Evolutionary conservation across 2,888 invertebrate species (phyloP), one percentile per base, ranked within the genome.

Genomic region (Agrilus mali): DNA sequence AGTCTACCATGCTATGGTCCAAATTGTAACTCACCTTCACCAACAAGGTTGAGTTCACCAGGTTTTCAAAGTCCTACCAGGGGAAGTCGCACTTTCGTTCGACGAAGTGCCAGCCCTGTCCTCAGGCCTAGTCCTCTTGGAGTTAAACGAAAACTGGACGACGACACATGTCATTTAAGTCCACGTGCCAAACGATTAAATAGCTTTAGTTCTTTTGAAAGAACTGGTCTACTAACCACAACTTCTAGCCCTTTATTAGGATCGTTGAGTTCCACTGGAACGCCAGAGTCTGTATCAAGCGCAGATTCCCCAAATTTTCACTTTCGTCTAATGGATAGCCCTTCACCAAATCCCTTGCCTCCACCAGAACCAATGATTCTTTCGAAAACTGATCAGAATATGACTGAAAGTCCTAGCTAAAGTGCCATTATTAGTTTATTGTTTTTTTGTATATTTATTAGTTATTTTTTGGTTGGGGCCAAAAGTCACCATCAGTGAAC

Each of bases 81-180:
- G 48, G 86, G 85, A 55, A 58, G 60, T 6, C 54, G 61, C 22
- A 77, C 78, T 40, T 86, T 84, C 65, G 79, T 85, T 48, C 74
- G 87, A 55, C 80, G 88, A 45, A 92, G 92, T 54, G 78, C 90
- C 55, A 92, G 90, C 50, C 93, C 93, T 0, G 90, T 92, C 54
- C 77, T 88, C 67, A 73, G 89, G 42, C 84, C 86, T 13, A 82
- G 84, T 39, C 75, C 78, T 48, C 69, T 86, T 57, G 82, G 81
- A 39, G 80, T 80, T 1, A 81, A 84, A 63, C 73, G 82, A 49
- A 75, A 80, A 55, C 70, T 80, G 41, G 75, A 74, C 8, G 77
- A 77, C 46, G 70, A 70, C 32, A 68, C 68, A 40, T 53, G 58
- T 37, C 59, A 61, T 44, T 51, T 59, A 20, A 60, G 64, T 47